phyloP scores from a whole-genome alignment of 2,797 vertebrate species.

The Microctenopoma lineatum region DNA sequence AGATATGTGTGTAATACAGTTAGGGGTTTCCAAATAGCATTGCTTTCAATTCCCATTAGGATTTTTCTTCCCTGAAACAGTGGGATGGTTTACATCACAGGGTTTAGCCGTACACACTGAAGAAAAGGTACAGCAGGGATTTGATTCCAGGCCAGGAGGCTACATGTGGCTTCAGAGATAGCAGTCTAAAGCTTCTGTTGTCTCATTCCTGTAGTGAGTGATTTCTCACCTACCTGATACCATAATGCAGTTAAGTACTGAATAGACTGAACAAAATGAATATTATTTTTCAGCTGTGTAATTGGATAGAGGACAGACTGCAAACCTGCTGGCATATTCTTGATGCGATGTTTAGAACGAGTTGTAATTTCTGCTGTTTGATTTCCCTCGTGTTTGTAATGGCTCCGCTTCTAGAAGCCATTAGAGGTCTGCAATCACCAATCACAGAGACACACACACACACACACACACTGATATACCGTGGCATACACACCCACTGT shows the following conservation, averaged over 20 bases:
- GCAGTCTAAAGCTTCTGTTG: constrained; percentile 25
- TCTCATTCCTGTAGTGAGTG: constrained; percentile 8
- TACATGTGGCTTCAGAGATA: constrained; percentile 46
- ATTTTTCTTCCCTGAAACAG: constrained; percentile 23
- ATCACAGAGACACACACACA: not conserved
- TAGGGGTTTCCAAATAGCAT: constrained; percentile 26
- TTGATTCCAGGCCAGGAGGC: constrained; percentile 41
- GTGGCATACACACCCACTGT: constrained; percentile 11
- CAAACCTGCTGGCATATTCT: constrained; percentile 33
- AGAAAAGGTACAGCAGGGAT: constrained; percentile 28
- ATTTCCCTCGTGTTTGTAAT: constrained; percentile 65
- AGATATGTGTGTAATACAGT: constrained; percentile 17
- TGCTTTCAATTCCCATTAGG: constrained; percentile 34
- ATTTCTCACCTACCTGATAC: constrained; percentile 25
- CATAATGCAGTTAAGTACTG: constrained; percentile 23
- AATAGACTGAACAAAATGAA: constrained; percentile 13
- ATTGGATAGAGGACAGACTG: constrained; percentile 35
- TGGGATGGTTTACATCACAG: constrained; percentile 16
- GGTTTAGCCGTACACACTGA: constrained; percentile 16
- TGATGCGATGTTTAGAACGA: constrained; percentile 25
- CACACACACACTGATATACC: constrained; percentile 1
- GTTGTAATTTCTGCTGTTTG: constrained; percentile 58
- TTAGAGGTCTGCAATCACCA: constrained; percentile 46
- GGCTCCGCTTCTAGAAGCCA: constrained; percentile 48
- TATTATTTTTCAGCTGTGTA: constrained; percentile 41